Base-by-base conservation (phyloP, 2,797 vertebrate species). In the Mycteria americana region DNA sequence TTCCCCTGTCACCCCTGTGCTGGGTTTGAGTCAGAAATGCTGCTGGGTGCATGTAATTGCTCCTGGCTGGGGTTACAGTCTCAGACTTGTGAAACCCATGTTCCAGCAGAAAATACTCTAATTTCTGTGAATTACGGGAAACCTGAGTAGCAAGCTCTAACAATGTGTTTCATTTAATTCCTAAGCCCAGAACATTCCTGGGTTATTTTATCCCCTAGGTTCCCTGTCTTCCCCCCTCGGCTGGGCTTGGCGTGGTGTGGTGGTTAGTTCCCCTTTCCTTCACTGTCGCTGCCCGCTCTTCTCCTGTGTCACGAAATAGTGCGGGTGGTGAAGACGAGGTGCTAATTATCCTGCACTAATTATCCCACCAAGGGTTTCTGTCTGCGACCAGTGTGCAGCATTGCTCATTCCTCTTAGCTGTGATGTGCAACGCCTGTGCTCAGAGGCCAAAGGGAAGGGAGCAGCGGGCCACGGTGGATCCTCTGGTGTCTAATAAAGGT, bases 61-160 rank as follows among this genome's bases (percentile, higher is more conserved):
- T 86, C 56, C 68, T 88, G 92, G 77, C 89, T 87, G 89, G 37
- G 80, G 39, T 94, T 91, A 18, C 81, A 39, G 91, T 25, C 68
- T 69, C 22, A 1, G 63, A 74, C 62, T 96, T 6, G 1, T 35
- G 60, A 94, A 92, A 82, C 51, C 41, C 35, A 6, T 65, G 67
- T 95, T 92, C 79, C 83, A 79, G 65, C 59, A 92, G 80, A 72
- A 93, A 92, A 95, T 90, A 50, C 88, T 83, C 86, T 83, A 65
- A 93, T 94, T 82, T 92, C 72, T 84, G 27, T 77, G n/a, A 63
- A 96, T 97, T 96, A 96, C 56, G 35, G 57, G 96, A 95, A 97
- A 95, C 65, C 43, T 14, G 92, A 97, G 95, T 5, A 94, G 82
- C 62, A 33, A 51, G 43, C 39, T 53, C 51, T 51, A 90, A 95